Evolutionary conservation across 2,797 vertebrate species (phyloP).

Genomic region (Lophius americanus): DNA sequence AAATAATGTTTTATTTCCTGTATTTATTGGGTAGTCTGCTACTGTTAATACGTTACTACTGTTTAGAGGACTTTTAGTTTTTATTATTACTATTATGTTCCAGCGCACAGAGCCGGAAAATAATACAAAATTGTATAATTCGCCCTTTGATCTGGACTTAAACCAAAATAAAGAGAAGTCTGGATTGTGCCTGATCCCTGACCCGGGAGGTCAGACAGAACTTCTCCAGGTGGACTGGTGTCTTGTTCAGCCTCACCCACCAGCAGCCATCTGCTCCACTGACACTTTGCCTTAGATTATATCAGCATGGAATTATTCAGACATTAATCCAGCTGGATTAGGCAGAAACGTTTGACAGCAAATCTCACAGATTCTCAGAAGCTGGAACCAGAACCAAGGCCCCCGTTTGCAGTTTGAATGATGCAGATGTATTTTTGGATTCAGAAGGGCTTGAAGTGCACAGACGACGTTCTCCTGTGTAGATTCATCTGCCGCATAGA

Average conservation of each 20-base stretch:
- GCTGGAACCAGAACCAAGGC: constrained; percentile 9
- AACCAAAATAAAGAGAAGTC: too few species aligned
- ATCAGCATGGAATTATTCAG: constrained; percentile 67
- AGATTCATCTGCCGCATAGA: constrained; percentile 13
- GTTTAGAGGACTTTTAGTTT: too few species aligned
- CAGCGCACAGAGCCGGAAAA: too few species aligned
- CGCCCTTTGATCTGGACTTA: too few species aligned
- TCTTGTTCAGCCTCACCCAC: constrained; percentile 41
- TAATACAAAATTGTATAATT: too few species aligned
- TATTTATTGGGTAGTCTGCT: too few species aligned
- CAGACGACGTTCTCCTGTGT: neutral
- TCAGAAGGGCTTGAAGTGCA: neutral
- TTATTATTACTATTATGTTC: too few species aligned
- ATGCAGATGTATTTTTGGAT: neutral
- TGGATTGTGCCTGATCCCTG: too few species aligned
- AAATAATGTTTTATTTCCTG: too few species aligned
- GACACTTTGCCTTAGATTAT: constrained; percentile 69
- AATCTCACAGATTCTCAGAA: constrained; percentile 49
- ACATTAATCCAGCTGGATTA: constrained; percentile 80
- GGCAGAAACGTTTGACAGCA: constrained; percentile 56
- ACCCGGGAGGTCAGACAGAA: neutral
- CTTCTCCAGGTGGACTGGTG: constrained; percentile 17
- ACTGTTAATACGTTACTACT: too few species aligned
- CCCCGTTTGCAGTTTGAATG: constrained; percentile 12
- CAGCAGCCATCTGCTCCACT: constrained; percentile 65